phyloP scores from a whole-genome alignment of 2,888 invertebrate species.

The Suillia variegata region DNA sequence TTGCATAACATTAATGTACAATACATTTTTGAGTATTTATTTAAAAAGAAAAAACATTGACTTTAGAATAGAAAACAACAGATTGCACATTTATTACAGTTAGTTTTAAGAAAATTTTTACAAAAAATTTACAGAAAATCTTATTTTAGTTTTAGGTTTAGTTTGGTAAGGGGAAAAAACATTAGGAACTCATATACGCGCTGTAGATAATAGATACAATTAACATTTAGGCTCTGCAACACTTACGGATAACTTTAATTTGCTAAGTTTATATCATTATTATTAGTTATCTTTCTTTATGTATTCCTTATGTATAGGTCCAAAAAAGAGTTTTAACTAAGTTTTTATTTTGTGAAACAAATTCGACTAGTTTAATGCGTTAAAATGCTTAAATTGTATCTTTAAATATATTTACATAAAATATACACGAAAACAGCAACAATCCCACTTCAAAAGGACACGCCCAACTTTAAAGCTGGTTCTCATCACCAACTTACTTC shows the following conservation, averaged over 20 bases:
- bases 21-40: not conserved
- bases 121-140: conserved; percentile 1
- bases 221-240: conserved; percentile 16
- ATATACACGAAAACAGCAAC: conserved; percentile 12
- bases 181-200: conserved; percentile 41
- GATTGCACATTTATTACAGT: conserved; percentile 34
- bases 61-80: conserved; percentile 14
- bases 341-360: conserved; percentile 22
- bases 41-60: conserved; percentile 7
- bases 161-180: conserved; percentile 14
- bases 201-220: conserved; percentile 27
- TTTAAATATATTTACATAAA: conserved; percentile 11
- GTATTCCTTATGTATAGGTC: too few species aligned
- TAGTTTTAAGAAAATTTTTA: not conserved
- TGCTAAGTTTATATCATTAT: too few species aligned
- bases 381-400: conserved; percentile 9
- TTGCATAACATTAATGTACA: not conserved
- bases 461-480: not conserved
- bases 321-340: conserved; percentile 27
- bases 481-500: too few species aligned
- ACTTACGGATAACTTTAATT: conserved; percentile 12
- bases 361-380: conserved; percentile 26
- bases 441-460: conserved; percentile 4
- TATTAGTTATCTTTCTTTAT: too few species aligned
- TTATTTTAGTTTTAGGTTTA: too few species aligned